phyloP scores from a whole-genome alignment of 2,797 vertebrate species.

The Poecile montanus region DNA sequence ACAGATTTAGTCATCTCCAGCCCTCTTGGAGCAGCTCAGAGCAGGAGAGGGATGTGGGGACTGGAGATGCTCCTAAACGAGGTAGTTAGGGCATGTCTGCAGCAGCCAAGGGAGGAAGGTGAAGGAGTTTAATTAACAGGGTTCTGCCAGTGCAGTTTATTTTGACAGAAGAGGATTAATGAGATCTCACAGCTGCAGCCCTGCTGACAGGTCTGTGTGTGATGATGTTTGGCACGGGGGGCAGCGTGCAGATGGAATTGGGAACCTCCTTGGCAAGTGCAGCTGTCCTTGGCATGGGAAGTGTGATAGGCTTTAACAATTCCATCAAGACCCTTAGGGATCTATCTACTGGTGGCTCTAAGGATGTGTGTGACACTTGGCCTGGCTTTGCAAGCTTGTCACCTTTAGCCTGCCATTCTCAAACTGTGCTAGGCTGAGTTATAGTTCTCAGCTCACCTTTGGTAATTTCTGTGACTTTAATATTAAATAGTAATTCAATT shows the following conservation, averaged over 20 bases:
- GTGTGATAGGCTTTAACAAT: not conserved
- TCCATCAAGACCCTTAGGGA: not conserved
- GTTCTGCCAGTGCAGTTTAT: not conserved
- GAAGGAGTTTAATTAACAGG: not conserved
- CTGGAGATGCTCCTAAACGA: not conserved
- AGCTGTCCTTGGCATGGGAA: not conserved
- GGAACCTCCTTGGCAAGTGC: not conserved
- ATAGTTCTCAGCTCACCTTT: not conserved
- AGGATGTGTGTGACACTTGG: not conserved
- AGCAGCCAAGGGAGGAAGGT: not conserved
- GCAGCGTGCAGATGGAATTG: slow-evolving; percentile 4
- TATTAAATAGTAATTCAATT: not conserved
- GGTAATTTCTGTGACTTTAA: not conserved
- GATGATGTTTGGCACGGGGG: not conserved
- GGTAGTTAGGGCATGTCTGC: not conserved
- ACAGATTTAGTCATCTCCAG: not conserved
- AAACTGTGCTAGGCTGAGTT: not conserved
- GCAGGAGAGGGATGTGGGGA: not conserved
- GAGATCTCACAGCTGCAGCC: slow-evolving; percentile 21
- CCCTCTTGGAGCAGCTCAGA: not conserved
- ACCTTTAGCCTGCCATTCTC: not conserved
- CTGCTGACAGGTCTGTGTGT: not conserved
- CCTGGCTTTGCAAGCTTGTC: not conserved
- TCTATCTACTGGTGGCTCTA: not conserved
- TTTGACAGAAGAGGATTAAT: slow-evolving; percentile 36